Evolutionary conservation across 2,888 invertebrate genomes (phyloP).

Genomic region (Hetaerina titia): DNA sequence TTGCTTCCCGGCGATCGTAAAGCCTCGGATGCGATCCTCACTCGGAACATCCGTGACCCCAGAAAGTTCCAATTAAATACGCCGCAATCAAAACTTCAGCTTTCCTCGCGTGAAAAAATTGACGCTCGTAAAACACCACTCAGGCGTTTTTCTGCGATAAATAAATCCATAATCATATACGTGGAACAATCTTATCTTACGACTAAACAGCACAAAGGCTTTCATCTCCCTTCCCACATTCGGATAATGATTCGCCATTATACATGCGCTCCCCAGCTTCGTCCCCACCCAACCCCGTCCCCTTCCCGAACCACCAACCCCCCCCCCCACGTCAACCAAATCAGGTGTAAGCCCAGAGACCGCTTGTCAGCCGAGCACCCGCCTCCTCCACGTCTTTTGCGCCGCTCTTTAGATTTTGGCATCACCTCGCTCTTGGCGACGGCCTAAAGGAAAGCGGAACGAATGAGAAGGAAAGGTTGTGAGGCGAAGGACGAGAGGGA

Average conservation of each 20-base stretch:
- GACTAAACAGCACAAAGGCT: not conserved
- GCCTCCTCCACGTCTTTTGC: not conserved
- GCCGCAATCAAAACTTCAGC: conserved; percentile 16
- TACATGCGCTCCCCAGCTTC: not conserved
- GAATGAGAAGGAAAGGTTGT: conserved; percentile 34
- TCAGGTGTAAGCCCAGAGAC: conserved; percentile 41
- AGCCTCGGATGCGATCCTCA: not conserved
- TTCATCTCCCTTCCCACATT: not conserved
- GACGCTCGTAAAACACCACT: not conserved
- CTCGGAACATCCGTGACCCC: not conserved
- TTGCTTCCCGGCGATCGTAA: conserved; percentile 52
- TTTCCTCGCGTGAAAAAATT: not conserved
- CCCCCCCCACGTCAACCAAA: not conserved
- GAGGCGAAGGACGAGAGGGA: not conserved
- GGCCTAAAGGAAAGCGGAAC: conserved; percentile 33
- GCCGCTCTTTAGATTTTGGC: conserved; percentile 49
- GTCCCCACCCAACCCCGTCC: not conserved
- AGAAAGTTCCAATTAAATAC: conserved; percentile 29
- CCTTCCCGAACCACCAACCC: not conserved
- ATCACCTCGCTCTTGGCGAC: conserved; percentile 33
- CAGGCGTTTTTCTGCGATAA: not conserved
- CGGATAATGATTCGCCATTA: conserved; percentile 1
- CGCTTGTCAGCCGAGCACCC: conserved; percentile 45
- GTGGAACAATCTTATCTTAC: not conserved
- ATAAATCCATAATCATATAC: not conserved